Percentiles rank a stretch among this genome's conserved stretches.
These are phyloP conservation scores for Macroramphosus scolopax DNA, from an alignment of 2,797 vertebrate genomes.

Conservation along the genomic window DNA sequence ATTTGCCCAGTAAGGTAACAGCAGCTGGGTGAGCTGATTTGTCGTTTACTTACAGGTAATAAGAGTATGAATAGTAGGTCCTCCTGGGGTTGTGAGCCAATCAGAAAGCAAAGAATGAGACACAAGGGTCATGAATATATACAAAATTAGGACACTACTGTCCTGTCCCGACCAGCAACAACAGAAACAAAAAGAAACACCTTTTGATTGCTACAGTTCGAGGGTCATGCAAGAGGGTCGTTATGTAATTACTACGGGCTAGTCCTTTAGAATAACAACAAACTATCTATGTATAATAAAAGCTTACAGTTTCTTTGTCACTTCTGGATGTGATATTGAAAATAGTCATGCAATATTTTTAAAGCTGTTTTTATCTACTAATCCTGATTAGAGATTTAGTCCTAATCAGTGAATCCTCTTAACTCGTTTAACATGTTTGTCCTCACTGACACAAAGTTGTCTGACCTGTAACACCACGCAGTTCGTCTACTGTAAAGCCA, in stretches of 20 bases:
- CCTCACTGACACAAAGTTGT: conserved; percentile 25
- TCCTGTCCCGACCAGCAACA: conserved; percentile 86
- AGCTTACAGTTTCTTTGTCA: too few species aligned
- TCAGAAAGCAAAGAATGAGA: conserved; percentile 98
- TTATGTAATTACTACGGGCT: conserved; percentile 28
- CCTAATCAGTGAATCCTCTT: conserved; percentile 20
- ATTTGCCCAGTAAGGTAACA: conserved; percentile 68
- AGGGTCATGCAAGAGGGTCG: conserved; percentile 60
- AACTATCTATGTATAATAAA: too few species aligned
- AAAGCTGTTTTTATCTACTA: conserved; percentile 7
- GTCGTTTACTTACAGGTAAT: conserved; percentile 99
- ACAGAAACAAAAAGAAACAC: conserved; percentile 85
- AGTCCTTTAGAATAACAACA: conserved; percentile 14
- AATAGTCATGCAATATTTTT: conserved; percentile 39
- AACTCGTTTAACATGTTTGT: conserved; percentile 11
- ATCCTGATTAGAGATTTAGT: conserved; percentile 18
- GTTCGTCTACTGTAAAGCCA: conserved; percentile 67
- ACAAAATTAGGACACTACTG: conserved; percentile 89
- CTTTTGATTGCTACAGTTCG: conserved; percentile 57
- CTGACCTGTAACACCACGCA: conserved; percentile 62
- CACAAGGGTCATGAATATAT: conserved; percentile 95
- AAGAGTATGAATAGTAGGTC: conserved; percentile 99
- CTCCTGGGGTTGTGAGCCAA: conserved; percentile 98
- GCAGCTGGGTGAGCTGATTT: conserved; percentile 73
- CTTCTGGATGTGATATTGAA: conserved; percentile 15